Evolutionary conservation across 2,113 vertebrate species (phyloP), one percentile per base, ranked within the genome.

Genomic region (Phylloscopus trochilus): DNA sequence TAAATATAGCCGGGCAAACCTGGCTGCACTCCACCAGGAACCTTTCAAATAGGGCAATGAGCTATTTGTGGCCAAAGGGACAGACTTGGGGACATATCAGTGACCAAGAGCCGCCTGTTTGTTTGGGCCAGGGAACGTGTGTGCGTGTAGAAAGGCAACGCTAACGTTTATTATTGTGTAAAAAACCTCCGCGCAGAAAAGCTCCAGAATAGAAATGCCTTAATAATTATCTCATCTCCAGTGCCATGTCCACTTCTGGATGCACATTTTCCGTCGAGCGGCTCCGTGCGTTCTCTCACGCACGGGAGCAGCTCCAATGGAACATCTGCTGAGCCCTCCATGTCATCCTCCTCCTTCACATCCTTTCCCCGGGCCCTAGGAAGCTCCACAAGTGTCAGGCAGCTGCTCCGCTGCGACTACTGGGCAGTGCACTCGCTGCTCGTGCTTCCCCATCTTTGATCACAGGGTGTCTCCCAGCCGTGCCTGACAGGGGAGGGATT

Each of bases 371-470:
- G 31, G 68, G 44, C 53, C 59, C 73, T 10, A 52, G 94, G 94
- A 95, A 95, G 93, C 93, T 63, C 79, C 94, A 92, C 95, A 97
- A 95, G 30, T 96, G 95, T 94, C 94, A 94, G 95, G 94, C 96
- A 97, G 94, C 96, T 96, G 95, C 23, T 79, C 51, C 2, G 88
- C 90, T 3, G 60, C 2, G 49, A 68, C 93, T 96, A 92, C 94
- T 2, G 94, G 95, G 93, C 96, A 81, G 49, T 5, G 75, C 9
- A 0, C 33, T 55, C 39, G 30, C 31, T 93, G 47, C 94, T 77
- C 8, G 33, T 60, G 89, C 69, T 87, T 82, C 93, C 91, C 95
- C 75, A 41, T 60, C 96, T 94, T 37, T 81, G 92, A 94, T 97
- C 83, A 9, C 79, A 18, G 90, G 82, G 67, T 92, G 84, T 83